Evolutionary conservation across 2,888 invertebrate species (phyloP), one percentile per base, ranked within the genome.

Genomic region (Tenthredo scrophulariae): DNA sequence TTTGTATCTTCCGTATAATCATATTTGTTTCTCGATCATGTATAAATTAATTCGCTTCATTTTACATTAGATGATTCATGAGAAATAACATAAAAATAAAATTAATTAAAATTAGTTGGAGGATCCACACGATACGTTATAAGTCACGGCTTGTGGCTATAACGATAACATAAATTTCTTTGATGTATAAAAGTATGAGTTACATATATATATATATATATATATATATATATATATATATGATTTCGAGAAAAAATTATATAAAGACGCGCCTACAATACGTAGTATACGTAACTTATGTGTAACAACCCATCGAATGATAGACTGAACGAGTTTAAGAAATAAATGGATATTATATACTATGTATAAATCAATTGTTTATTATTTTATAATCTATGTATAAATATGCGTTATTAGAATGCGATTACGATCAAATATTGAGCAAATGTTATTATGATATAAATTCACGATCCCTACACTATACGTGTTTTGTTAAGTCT

Each of bases 241-340:
- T 37, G 70, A 40, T 37, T 72, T 72, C 7, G 1, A 54, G 54
- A 29, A 72, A 33, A 72, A 72, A 40, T 33, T 10, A n/a, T 72
- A 72, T 37, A 37, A 22, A 37, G n/a, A 72, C 3, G 22, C n/a
- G n/a, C 70, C 40, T n/a, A 9, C n/a, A 33, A 37, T 72, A 40
- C 70, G n/a, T 72, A n/a, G n/a, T 18, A n/a, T 54, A 54, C 54
- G n/a, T 50, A 54, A 54, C 6, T 18, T 54, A 7, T n/a, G n/a
- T 54, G 7, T 33, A 37, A 37, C 7, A 40, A 37, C 7, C 29
- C 70, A 72, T 37, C 70, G 70, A 72, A 72, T 22, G 40, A 72
- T 37, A 72, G 70, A 72, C 70, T 72, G 70, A 72, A 72, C 40
- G 37, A 40, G 70, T 37, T 54, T 13, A 50, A n/a, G n/a, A 37